Base-by-base conservation (phyloP, 2,797 vertebrate species). In the Sus cebifrons region DNA sequence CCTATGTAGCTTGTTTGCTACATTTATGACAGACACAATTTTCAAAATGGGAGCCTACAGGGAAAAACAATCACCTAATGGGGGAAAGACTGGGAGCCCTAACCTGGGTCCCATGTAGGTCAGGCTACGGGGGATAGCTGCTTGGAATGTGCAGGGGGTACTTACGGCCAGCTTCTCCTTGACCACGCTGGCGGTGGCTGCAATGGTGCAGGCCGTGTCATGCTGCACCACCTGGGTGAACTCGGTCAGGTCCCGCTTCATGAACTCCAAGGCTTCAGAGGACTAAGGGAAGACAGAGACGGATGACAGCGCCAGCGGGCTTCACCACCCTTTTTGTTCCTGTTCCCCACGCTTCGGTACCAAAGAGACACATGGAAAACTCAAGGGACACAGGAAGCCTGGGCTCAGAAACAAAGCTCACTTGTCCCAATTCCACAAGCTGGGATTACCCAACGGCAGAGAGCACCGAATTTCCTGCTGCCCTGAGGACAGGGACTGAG, bases 201-300 rank as follows among this genome's bases (percentile, higher is more conserved):
- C 99, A 5, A 99, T 99, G 4, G 99, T 99, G 97, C 99, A 99
- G 32, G 99, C 98, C 0, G 99, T 99, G 98, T 99, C 99, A 98
- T 99, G 99, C 98, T 99, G 99, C 64, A 99, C 99, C 67, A 99
- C 99, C 52, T 99, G 99, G 2, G 99, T 99, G 97, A 99, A 99
- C 98, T 99, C 99, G 0, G 99, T 99, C 98, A 99, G 98, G 98
- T 99, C 99, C 97, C 99, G 98, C 90, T 99, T 99, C 98, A 99
- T 98, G 98, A 99, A 99, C 40, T 99, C 99, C 98, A 99, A 98
- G 77, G 99, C 99, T 98, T 99, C 99, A 6, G 99, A 98, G 87
- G 99, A 99, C 99, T 99, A 98, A 1, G 94, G 85, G 70, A 88
- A 89, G 64, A 25, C 2, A 89, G n/a, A 98, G 2, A 84, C 0